These are phyloP conservation scores for Oophaga pumilio DNA, from an alignment of 2,113 vertebrate genomes.

Conservation along the genomic window DNA sequence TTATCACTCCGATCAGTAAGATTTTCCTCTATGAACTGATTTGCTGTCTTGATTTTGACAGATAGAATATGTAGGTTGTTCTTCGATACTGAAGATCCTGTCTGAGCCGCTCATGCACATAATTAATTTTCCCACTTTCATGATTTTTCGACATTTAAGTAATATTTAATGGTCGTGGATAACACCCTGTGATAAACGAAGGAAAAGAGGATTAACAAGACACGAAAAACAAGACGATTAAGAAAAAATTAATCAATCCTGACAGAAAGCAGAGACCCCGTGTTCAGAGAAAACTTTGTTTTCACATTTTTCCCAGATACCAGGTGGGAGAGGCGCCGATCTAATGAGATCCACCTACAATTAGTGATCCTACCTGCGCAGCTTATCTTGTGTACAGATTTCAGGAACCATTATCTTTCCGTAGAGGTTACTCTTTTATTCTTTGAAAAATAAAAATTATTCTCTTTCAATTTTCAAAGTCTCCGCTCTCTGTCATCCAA, in stretches of 20 bases:
- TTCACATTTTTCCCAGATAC: background rate
- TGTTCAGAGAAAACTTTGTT: background rate
- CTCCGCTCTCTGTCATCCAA: no score
- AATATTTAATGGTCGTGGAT: conserved; percentile 10
- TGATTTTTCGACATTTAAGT: background rate
- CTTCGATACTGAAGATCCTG: background rate
- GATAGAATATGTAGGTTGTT: background rate
- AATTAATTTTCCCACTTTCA: conserved; percentile 16
- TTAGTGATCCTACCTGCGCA: no score
- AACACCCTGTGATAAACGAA: background rate
- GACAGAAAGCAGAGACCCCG: background rate
- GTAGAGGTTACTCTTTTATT: no score
- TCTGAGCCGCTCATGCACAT: background rate
- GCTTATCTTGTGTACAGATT: no score
- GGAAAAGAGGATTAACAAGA: background rate
- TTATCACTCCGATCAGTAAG: background rate
- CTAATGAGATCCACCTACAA: background rate
- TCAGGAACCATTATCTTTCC: no score
- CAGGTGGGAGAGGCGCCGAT: background rate
- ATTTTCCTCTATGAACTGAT: background rate
- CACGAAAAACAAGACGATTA: background rate
- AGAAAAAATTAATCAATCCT: conserved; percentile 28
- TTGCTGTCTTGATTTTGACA: background rate
- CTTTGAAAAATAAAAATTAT: no score
- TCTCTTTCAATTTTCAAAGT: no score